Evolutionary conservation across 1,140 invertebrate genomes (phyloP), one percentile per base, ranked within the genome.

Genomic region (Trichonephila inaurata): DNA sequence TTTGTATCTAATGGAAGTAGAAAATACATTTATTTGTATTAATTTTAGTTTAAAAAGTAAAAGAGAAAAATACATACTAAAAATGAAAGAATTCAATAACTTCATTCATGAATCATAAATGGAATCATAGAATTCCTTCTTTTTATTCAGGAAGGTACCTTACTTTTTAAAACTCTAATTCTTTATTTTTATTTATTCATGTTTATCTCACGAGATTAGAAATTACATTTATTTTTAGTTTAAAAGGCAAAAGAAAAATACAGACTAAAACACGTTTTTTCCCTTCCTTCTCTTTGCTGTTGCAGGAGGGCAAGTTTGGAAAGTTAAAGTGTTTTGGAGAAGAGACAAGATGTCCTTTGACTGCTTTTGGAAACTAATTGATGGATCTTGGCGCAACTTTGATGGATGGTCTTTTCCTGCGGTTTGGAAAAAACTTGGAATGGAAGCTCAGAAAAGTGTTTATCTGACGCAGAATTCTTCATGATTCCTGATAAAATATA

Each of bases 331-430:
- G 72, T 77, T 77, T 77, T 77, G 28, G 72, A 10, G 72, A 21
- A 51, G 62, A 77, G 72, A 77, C 72, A 77, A 77, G 72, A 77
- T 77, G 72, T 77, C 72, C 33, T 77, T 77, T 77, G 72, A 77
- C 72, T 77, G 72, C 72, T 77, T 77, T 77, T 77, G 33, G 72
- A 77, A 77, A 77, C 72, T 77, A 77, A 77, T 77, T 77, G 72
- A 77, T 77, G 72, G 72, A 77, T 77, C 72, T 33, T 28, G 72
- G 72, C 72, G 33, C 24, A 77, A 40, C 72, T 77, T 77, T 77
- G 72, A 77, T 77, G 72, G 72, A 77, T 77, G 72, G 18, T 40
- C 33, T 18, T 64, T 64, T 64, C 62, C 62, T 64, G 62, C 21
- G 62, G 62, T 64, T 21, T 40, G 1, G 62, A 19, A 64, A 64